Evolutionary conservation across 2,113 vertebrate genomes (phyloP).

Genomic region (Lepus timidus): DNA sequence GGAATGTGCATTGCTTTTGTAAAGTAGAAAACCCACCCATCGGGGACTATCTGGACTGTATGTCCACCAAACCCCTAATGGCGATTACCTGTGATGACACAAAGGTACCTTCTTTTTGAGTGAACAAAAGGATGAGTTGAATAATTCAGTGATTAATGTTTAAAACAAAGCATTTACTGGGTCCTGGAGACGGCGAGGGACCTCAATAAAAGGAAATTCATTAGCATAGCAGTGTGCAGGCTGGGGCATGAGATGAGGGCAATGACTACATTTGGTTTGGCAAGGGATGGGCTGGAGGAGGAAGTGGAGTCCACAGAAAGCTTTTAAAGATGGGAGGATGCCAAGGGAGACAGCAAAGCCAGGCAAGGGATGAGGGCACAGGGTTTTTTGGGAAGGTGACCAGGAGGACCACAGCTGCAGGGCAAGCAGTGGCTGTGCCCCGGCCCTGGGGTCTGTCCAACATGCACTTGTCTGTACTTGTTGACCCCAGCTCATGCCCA

Average conservation of each 20-base stretch:
- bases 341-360: neutral
- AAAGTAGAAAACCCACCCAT: no score
- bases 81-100: neutral
- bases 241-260: neutral
- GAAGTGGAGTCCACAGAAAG: neutral
- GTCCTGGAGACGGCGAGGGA: neutral
- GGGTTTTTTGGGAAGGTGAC: neutral
- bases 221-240: neutral
- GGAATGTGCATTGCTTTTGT: no score
- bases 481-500: neutral
- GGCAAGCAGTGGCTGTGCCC: neutral
- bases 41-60: neutral
- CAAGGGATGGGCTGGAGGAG: neutral
- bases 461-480: neutral
- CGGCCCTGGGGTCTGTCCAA: neutral
- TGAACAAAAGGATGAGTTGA: conserved; percentile 9
- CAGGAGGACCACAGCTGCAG: neutral
- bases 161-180: conserved; percentile 31
- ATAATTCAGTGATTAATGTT: neutral
- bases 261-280: neutral
- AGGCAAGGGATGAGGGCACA: neutral
- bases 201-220: neutral
- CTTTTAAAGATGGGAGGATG: conserved; percentile 14
- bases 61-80: neutral
- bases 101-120: neutral